A percentile compares a stretch with the other conserved stretches of the same genome.
phyloP scores from a whole-genome alignment of 2,113 vertebrate species.

The Leucopsar rothschildi region DNA sequence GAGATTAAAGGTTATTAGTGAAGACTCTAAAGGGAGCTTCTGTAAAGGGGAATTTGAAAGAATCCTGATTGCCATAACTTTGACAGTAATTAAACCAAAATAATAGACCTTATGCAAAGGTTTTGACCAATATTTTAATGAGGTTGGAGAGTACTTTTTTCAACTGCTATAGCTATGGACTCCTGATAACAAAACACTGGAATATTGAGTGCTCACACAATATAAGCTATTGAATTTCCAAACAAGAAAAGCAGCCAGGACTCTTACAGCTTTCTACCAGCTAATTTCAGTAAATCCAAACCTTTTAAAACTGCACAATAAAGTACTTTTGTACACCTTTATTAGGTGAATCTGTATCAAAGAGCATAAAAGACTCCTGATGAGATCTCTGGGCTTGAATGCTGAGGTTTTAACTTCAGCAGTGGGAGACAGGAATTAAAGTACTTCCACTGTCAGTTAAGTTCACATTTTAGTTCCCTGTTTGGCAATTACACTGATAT shows the following conservation, averaged over 20 bases:
- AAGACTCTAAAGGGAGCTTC: neutral
- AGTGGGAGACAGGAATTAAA: neutral
- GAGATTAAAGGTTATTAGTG: neutral
- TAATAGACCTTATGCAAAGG: neutral
- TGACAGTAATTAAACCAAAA: neutral
- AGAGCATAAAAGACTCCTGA: neutral
- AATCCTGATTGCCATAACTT: neutral
- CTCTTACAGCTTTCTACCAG: neutral
- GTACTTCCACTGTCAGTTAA: neutral
- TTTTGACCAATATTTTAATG: neutral
- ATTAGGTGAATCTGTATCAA: neutral
- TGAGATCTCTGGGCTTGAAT: neutral
- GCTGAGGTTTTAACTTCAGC: neutral
- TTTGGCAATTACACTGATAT: neutral
- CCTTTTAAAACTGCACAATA: slow-evolving; percentile 4
- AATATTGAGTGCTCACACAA: neutral
- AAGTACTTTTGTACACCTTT: neutral
- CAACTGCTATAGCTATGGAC: neutral
- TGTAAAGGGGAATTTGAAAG: neutral
- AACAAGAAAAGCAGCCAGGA: neutral
- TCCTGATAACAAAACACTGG: neutral
- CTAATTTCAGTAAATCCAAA: slow-evolving; percentile 23
- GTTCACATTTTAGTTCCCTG: neutral
- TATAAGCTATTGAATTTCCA: neutral
- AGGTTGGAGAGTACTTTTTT: neutral